Percentiles rank a stretch among this genome's conserved stretches.
Conservation (phyloP, 53 echinoderm and acorn worm genomes). For the Paracentrotus lividus region DNA sequence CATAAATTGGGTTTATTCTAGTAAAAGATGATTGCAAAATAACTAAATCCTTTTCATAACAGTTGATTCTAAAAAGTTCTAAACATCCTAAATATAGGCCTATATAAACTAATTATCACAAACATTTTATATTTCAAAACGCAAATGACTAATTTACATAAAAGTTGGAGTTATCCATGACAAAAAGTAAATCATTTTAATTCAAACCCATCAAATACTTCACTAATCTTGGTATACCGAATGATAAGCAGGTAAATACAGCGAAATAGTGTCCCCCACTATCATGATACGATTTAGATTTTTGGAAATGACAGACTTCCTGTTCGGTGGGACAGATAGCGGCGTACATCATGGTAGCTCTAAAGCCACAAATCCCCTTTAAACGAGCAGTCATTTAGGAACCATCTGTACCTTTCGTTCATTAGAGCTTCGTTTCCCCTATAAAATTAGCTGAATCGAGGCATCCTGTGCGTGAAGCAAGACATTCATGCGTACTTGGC, state of each 20-base stretch:
- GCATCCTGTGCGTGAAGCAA: constrained; percentile 37
- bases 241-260: neutral
- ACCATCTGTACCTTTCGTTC: constrained; percentile 43
- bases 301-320: constrained; percentile 13
- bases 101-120: too few relatives aligned
- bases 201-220: neutral
- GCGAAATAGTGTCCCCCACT: neutral
- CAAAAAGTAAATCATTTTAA: neutral
- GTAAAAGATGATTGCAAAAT: too few relatives aligned
- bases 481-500: neutral
- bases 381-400: constrained; percentile 19
- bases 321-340: neutral
- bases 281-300: neutral
- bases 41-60: too few relatives aligned
- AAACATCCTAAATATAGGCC: too few relatives aligned
- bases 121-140: neutral
- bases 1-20: too few relatives aligned
- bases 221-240: neutral
- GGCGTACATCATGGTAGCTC: neutral
- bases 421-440: constrained; percentile 37
- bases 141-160: neutral
- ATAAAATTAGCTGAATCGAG: constrained; percentile 31
- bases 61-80: too few relatives aligned
- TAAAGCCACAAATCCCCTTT: constrained; percentile 3
- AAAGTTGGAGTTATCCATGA: neutral